Percentiles rank a stretch among this genome's conserved stretches.
Evolutionary conservation across 2,113 vertebrate species (phyloP).

Genomic region (Numida meleagris): DNA sequence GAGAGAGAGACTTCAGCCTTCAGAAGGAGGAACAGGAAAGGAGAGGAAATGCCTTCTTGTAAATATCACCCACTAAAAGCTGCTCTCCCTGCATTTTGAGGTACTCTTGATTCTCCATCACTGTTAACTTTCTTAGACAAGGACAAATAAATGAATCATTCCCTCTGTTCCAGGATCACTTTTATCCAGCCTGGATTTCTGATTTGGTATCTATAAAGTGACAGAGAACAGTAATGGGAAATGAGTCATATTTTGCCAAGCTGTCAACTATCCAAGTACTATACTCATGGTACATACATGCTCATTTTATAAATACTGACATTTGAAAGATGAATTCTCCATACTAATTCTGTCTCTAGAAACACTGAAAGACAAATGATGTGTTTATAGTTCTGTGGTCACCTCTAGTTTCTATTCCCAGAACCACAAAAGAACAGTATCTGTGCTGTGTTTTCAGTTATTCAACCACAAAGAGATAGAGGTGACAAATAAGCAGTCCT

Average conservation of each 20-base stretch:
- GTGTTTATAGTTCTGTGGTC: background rate
- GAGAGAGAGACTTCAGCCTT: background rate
- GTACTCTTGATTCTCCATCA: background rate
- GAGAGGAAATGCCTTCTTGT: background rate
- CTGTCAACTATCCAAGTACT: background rate
- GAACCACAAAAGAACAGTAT: background rate
- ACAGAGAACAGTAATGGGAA: background rate
- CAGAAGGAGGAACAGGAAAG: background rate
- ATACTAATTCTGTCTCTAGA: background rate
- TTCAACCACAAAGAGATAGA: background rate
- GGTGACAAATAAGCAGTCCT: background rate
- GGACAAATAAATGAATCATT: background rate
- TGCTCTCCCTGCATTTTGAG: fast-evolving
- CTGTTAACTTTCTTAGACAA: background rate
- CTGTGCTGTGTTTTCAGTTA: background rate
- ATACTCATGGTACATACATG: background rate
- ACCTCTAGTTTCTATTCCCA: background rate
- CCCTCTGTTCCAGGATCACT: background rate
- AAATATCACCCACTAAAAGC: background rate
- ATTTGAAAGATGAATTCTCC: background rate
- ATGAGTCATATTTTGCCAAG: background rate
- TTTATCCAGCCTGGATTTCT: background rate
- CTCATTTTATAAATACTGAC: background rate
- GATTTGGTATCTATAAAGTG: background rate
- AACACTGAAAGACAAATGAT: background rate